phyloP scores from a whole-genome alignment of 2,888 invertebrate species.

The Pinctada fucata region DNA sequence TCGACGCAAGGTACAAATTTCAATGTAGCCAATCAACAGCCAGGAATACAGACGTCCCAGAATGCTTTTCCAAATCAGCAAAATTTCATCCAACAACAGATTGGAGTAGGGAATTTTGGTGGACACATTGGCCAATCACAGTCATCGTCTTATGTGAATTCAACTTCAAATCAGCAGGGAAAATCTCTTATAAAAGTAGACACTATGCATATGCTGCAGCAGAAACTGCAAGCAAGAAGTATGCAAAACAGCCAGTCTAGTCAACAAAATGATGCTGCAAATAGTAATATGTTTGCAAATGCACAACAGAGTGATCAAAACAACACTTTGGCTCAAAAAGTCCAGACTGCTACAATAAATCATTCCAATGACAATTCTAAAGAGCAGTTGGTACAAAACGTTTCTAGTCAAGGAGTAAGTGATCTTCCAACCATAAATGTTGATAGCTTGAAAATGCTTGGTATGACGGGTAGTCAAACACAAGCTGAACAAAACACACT shows the following conservation, averaged over 20 bases:
- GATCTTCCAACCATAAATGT: slow-evolving; percentile 35
- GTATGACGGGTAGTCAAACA: slow-evolving; percentile 19
- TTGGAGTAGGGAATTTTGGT: no score
- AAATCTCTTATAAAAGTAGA: slow-evolving; percentile 25
- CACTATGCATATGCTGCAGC: slow-evolving; percentile 30
- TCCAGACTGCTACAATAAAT: neutral
- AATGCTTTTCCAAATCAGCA: neutral
- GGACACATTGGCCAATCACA: slow-evolving; percentile 4
- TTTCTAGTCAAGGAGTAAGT: neutral
- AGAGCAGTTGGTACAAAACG: no score
- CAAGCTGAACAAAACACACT: neutral
- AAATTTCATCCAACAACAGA: neutral
- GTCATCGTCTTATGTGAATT: neutral
- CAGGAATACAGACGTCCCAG: neutral
- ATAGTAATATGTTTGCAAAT: slow-evolving; percentile 15
- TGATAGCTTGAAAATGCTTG: slow-evolving; percentile 34
- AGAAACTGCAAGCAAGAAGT: slow-evolving; percentile 25
- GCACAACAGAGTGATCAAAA: slow-evolving; percentile 9
- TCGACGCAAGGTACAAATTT: neutral
- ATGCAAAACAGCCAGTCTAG: neutral
- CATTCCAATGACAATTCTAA: no score
- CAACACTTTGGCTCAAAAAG: neutral
- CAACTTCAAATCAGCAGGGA: slow-evolving; percentile 2
- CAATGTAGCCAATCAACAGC: neutral
- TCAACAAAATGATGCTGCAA: neutral